Evolutionary conservation across 2,888 invertebrate genomes (phyloP), one percentile per base, ranked within the genome.

Genomic region (Odontocerum albicorne): DNA sequence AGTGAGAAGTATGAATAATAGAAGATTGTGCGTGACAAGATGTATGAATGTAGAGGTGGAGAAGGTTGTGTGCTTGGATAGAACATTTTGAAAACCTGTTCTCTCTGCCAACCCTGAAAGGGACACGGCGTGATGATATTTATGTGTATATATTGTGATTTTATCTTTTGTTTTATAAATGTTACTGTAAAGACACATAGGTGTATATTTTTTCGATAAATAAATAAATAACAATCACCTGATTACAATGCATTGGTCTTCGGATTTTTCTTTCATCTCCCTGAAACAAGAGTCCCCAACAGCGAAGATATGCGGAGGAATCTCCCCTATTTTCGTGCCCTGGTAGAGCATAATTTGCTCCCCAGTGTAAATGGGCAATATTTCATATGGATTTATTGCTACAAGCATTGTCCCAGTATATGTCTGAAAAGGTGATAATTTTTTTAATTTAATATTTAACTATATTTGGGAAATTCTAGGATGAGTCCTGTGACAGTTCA

Each of bases 271-370:
- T 67, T 86, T 81, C 84, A 96, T 87, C 66, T 89, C 87, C 63
- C 83, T 83, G 67, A 92, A 96, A 33, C 93, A 89, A 70, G 88
- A 92, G 71, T 96, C 95, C 7, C 94, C 96, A 54, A 96, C 90
- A 8, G 96, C 93, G 71, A 96, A 97, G 65, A 97, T 95, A 68
- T 97, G 96, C 0, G 97, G 96, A 0, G 95, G 91, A 40, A 92
- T 77, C 64, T 95, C 94, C 2, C 90, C 90, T 51, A 96, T 84
- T 68, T 87, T 88, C 64, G 83, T 84, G 62, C 90, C 87, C 66
- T 87, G 84, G 73, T 97, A 96, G 63, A 85, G 74, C 57, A 86
- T 82, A 63, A 96, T 92, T 71, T 95, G 88, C 52, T 92, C 90
- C 65, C 87, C 87, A 2, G 92, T 93, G 71, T 96, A 96, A 68